Conservation (phyloP, 2,888 invertebrate genomes). For the Lypha dubia region DNA sequence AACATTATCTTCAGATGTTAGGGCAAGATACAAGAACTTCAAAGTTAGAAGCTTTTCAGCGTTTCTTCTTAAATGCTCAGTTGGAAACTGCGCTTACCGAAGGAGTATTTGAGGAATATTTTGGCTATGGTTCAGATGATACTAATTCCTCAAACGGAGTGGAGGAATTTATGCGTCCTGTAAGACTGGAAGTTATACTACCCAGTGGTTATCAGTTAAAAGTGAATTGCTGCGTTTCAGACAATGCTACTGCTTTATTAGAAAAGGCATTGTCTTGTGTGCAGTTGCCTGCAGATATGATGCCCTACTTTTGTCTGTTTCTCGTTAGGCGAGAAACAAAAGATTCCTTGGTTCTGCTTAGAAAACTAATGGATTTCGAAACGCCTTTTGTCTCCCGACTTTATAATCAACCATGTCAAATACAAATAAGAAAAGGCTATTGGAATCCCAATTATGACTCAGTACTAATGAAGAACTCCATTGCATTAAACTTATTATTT, state of each 20-base stretch:
- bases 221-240: constrained; percentile 90
- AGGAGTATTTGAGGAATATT: constrained; percentile 71
- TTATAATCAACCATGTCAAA: constrained; percentile 90
- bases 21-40: constrained; percentile 93
- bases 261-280: constrained; percentile 92
- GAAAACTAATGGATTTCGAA: constrained; percentile 98
- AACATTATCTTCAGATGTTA: constrained; percentile 96
- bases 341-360: constrained; percentile 88
- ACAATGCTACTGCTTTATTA: constrained; percentile 92
- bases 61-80: constrained; percentile 95
- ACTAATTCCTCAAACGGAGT: constrained; percentile 82
- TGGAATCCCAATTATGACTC: constrained; percentile 95
- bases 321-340: constrained; percentile 88
- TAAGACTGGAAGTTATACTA: constrained; percentile 87
- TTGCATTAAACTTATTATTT: constrained; percentile 93
- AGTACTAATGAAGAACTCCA: constrained; percentile 91
- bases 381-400: constrained; percentile 95
- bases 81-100: constrained; percentile 90
- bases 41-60: constrained; percentile 91
- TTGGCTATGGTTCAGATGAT: constrained; percentile 74
- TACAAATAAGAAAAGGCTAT: constrained; percentile 95
- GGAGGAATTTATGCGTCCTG: constrained; percentile 85
- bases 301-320: constrained; percentile 95
- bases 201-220: constrained; percentile 94
- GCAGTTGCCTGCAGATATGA: constrained; percentile 90